These are phyloP conservation scores for Lutraria rhynchaena DNA, from an alignment of 1,140 invertebrate genomes.

Conservation along the genomic window DNA sequence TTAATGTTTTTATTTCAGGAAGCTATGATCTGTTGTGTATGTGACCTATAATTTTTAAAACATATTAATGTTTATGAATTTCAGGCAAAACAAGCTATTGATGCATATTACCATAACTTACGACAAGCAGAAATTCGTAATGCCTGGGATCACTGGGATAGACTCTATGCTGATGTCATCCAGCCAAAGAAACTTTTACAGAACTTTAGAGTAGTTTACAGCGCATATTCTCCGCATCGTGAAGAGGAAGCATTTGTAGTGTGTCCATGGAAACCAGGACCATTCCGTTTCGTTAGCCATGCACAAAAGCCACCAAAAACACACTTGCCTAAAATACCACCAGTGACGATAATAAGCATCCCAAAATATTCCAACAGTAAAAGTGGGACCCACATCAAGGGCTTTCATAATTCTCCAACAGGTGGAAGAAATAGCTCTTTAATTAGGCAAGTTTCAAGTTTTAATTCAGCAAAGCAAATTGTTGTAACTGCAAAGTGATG, in stretches of 20 bases:
- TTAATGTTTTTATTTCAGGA: no score
- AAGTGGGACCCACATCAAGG: no score
- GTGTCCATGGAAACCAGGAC: slow-evolving; percentile 67
- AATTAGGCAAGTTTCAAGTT: no score
- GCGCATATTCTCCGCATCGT: slow-evolving; percentile 69
- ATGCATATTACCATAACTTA: slow-evolving; percentile 67
- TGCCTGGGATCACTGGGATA: slow-evolving; percentile 68
- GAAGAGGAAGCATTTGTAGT: slow-evolving; percentile 69
- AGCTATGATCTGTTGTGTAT: no score
- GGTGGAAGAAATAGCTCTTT: no score
- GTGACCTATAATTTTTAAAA: slow-evolving; percentile 2
- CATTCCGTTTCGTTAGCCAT: slow-evolving; percentile 47
- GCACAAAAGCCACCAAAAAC: background rate
- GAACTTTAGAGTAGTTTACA: slow-evolving; percentile 65
- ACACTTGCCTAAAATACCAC: background rate
- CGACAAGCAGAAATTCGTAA: slow-evolving; percentile 57
- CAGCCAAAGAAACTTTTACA: slow-evolving; percentile 60
- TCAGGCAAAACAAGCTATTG: slow-evolving; percentile 59
- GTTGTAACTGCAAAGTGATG: no score
- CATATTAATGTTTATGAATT: background rate
- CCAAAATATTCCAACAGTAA: no score
- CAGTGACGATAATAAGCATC: slow-evolving; percentile 1
- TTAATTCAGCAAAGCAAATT: no score
- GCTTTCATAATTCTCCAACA: no score
- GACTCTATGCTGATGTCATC: slow-evolving; percentile 63